A percentile compares a stretch with the other conserved stretches of the same genome.
These are phyloP conservation scores for Spondyliosoma cantharus DNA, from an alignment of 2,797 vertebrate species.

Conservation along the genomic window DNA sequence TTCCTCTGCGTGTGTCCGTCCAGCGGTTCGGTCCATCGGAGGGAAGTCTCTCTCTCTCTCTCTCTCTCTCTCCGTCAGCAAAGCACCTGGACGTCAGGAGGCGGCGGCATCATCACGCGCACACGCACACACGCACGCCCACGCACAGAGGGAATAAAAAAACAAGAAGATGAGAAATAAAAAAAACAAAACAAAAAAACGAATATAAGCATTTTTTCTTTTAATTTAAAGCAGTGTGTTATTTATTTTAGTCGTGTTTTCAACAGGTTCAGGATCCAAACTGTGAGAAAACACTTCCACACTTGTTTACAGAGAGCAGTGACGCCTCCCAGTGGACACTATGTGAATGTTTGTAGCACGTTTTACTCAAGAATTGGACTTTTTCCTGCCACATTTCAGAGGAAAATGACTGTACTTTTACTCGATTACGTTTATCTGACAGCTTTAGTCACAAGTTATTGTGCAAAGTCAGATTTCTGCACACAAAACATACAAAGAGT, in stretches of 20 bases:
- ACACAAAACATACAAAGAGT: too few relatives aligned
- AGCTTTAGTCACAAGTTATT: too few relatives aligned
- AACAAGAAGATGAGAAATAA: background rate
- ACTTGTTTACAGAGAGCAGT: background rate
- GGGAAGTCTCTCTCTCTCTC: background rate
- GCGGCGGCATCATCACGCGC: conserved; percentile 40
- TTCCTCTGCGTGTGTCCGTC: conserved; percentile 55
- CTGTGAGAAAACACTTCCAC: background rate
- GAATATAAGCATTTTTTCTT: too few relatives aligned
- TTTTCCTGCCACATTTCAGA: too few relatives aligned
- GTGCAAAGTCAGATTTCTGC: too few relatives aligned
- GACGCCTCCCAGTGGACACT: conserved; percentile 8
- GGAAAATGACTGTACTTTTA: too few relatives aligned
- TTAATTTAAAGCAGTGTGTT: background rate
- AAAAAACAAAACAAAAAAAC: too few relatives aligned
- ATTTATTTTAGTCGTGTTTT: background rate
- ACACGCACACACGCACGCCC: background rate
- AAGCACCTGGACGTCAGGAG: conserved; percentile 65
- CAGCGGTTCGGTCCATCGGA: conserved; percentile 69
- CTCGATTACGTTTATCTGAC: too few relatives aligned
- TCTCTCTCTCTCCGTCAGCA: conserved; percentile 10
- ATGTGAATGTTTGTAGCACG: background rate
- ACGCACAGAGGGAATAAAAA: background rate
- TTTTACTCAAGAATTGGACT: too few relatives aligned
- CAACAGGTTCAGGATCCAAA: conserved; percentile 14